phyloP scores from a whole-genome alignment of 2,888 invertebrate species.

The Orchesella flavescens region DNA sequence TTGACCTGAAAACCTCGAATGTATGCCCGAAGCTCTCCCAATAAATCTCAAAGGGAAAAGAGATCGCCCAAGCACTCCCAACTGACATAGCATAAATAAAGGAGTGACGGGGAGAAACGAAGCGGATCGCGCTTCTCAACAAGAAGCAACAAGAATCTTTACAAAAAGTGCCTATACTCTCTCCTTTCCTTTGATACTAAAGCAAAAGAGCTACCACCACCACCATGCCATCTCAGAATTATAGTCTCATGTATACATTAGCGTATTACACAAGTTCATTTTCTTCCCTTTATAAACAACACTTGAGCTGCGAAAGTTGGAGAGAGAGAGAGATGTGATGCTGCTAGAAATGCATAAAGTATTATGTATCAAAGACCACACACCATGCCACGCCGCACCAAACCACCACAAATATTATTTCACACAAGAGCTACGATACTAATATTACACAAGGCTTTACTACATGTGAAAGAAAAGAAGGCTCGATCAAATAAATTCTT shows the following conservation, averaged over 20 bases:
- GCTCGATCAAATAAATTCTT: neutral
- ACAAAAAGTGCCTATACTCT: conserved; percentile 32
- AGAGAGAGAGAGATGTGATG: neutral
- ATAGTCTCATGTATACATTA: neutral
- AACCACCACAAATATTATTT: too few species aligned
- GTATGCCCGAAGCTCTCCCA: conserved; percentile 21
- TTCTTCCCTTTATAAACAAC: neutral
- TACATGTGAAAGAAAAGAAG: too few species aligned
- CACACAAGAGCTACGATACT: too few species aligned
- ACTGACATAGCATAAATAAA: conserved; percentile 68
- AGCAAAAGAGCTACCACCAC: too few species aligned
- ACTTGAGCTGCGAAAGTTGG: neutral
- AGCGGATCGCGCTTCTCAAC: conserved; percentile 26
- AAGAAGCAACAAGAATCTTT: conserved; percentile 19
- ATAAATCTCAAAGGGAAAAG: conserved; percentile 66
- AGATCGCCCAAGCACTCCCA: conserved; percentile 61
- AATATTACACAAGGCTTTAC: too few species aligned
- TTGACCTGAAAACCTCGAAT: too few species aligned
- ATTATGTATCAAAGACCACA: too few species aligned
- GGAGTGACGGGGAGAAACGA: conserved; percentile 48
- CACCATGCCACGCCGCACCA: too few species aligned
- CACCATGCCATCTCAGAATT: neutral
- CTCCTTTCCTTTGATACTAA: too few species aligned
- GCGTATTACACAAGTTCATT: too few species aligned
- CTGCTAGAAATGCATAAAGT: neutral